A percentile compares a stretch with the other conserved stretches of the same genome.
These are phyloP conservation scores for Centruroides vittatus DNA, from an alignment of 1,140 invertebrate genomes.

Conservation along the genomic window DNA sequence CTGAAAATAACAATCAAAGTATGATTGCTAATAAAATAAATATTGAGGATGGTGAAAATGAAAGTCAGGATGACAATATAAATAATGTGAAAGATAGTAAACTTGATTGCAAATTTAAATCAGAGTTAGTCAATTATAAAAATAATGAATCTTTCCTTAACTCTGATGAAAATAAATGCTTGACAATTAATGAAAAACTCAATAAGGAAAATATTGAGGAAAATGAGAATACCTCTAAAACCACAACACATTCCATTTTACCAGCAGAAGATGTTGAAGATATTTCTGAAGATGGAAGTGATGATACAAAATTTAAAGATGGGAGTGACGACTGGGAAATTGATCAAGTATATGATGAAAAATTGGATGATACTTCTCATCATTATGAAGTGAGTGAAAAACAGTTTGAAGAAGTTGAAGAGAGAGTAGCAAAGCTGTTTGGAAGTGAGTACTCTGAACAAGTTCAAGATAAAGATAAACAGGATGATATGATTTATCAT, in stretches of 20 bases:
- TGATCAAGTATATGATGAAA: too few relatives aligned
- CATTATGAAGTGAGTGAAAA: background rate
- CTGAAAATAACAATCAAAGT: background rate
- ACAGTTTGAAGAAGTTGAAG: background rate
- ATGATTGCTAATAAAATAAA: background rate
- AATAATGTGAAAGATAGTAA: too few relatives aligned
- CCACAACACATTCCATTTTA: background rate
- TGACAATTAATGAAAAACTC: background rate
- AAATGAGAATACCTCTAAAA: background rate
- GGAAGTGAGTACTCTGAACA: background rate
- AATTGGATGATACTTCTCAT: background rate
- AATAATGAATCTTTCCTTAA: background rate
- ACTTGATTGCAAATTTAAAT: too few relatives aligned
- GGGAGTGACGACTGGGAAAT: too few relatives aligned
- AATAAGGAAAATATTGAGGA: background rate
- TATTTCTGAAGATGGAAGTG: slow-evolving; percentile 14
- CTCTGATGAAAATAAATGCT: background rate
- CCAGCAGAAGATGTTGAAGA: slow-evolving; percentile 8
- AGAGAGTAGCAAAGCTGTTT: background rate
- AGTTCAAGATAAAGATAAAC: background rate
- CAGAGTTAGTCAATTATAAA: background rate
- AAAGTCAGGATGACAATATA: background rate
- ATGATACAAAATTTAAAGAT: background rate
- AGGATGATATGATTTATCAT: background rate
- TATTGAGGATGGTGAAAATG: background rate